Conservation (phyloP, 1,140 invertebrate genomes). For the Camponotus pennsylvanicus region DNA sequence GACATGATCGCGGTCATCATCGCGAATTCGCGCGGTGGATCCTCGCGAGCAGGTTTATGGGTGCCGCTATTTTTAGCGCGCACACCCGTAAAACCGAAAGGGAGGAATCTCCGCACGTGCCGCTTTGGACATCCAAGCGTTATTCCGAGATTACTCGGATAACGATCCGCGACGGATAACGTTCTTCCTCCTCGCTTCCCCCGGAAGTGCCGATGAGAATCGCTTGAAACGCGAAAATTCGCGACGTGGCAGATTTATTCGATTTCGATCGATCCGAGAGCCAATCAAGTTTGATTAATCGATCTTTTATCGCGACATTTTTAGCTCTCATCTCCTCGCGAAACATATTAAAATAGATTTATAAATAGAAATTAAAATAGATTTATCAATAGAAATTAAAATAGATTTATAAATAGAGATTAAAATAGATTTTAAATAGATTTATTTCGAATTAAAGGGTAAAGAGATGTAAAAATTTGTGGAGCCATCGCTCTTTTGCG, state of each 20-base stretch:
- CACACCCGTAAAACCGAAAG: conserved; percentile 68
- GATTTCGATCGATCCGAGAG: neutral
- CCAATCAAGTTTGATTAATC: conserved; percentile 3
- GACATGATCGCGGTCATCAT: neutral
- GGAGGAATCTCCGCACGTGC: conserved; percentile 66
- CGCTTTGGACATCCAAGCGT: neutral
- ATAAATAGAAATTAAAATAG: no score
- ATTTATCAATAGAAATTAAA: no score
- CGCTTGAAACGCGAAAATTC: neutral
- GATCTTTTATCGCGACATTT: neutral
- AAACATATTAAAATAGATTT: neutral
- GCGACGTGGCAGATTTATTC: neutral
- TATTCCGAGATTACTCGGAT: neutral
- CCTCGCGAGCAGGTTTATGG: conserved; percentile 74
- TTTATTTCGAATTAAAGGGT: neutral
- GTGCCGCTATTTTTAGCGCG: conserved; percentile 77
- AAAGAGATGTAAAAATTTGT: neutral
- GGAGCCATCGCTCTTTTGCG: neutral
- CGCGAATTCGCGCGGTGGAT: conserved; percentile 58
- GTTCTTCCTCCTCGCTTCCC: conserved; percentile 11
- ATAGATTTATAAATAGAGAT: neutral
- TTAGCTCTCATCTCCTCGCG: no score
- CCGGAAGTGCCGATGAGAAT: neutral
- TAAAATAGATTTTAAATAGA: neutral
- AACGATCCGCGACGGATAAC: conserved; percentile 3